These are phyloP conservation scores for Empidonax traillii DNA, from an alignment of 2,113 vertebrate species.

Conservation along the genomic window DNA sequence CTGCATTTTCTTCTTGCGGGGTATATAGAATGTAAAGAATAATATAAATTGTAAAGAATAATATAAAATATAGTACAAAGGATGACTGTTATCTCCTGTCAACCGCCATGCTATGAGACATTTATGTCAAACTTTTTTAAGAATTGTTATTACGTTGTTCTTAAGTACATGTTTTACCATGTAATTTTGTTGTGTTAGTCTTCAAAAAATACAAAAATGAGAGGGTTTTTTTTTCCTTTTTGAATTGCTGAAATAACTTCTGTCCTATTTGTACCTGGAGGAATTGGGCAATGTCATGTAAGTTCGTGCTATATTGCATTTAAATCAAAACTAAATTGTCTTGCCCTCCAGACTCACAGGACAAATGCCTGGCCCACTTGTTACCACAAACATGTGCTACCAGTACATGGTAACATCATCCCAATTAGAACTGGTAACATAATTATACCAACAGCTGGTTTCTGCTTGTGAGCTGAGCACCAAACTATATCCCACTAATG, in stretches of 20 bases:
- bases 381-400: background rate
- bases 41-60: background rate
- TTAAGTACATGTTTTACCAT: background rate
- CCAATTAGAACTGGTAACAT: background rate
- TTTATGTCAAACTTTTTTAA: background rate
- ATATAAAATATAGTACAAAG: background rate
- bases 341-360: background rate
- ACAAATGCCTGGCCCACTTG: background rate
- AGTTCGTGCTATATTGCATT: background rate
- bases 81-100: background rate
- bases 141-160: background rate
- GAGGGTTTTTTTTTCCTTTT: background rate
- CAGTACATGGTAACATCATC: background rate
- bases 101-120: background rate
- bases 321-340: background rate
- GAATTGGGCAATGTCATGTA: background rate
- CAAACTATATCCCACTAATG: accelerated
- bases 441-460: background rate
- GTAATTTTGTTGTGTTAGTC: background rate
- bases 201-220: background rate
- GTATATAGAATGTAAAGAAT: background rate
- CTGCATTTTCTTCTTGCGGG: background rate
- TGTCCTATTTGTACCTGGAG: background rate
- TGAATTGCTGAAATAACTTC: background rate
- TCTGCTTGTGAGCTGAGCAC: background rate